phyloP scores from a whole-genome alignment of 2,113 vertebrate genomes.

The Coptodon rendalli region DNA sequence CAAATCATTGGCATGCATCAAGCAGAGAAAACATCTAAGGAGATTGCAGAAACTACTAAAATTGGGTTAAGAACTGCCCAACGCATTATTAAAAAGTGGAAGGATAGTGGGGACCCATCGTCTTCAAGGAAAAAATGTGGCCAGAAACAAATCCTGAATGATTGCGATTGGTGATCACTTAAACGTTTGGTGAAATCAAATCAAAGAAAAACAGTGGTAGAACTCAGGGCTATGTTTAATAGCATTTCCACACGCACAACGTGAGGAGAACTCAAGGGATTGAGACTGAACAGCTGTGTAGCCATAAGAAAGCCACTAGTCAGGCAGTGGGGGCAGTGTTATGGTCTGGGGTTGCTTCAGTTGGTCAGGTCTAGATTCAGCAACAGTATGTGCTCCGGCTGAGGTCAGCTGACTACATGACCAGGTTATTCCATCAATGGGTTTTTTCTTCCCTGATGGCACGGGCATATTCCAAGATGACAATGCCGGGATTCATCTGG shows the following conservation, averaged over 20 bases:
- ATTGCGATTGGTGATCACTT: neutral
- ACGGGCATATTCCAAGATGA: neutral
- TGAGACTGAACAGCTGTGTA: neutral
- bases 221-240: neutral
- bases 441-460: neutral
- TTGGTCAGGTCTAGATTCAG: neutral
- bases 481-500: neutral
- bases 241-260: neutral
- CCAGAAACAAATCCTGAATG: no score
- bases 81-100: no score
- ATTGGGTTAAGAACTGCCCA: no score
- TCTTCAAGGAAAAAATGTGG: no score
- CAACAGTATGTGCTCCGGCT: neutral
- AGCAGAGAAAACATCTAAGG: no score
- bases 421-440: accelerated
- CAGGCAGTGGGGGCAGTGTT: neutral
- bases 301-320: neutral
- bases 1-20: no score
- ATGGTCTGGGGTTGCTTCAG: neutral
- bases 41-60: no score
- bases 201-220: neutral
- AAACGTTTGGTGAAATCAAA: neutral
- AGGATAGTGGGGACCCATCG: no score
- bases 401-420: neutral
- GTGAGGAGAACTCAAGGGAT: accelerated